phyloP scores from a whole-genome alignment of 2,888 invertebrate genomes.

The Melanargia galathea region DNA sequence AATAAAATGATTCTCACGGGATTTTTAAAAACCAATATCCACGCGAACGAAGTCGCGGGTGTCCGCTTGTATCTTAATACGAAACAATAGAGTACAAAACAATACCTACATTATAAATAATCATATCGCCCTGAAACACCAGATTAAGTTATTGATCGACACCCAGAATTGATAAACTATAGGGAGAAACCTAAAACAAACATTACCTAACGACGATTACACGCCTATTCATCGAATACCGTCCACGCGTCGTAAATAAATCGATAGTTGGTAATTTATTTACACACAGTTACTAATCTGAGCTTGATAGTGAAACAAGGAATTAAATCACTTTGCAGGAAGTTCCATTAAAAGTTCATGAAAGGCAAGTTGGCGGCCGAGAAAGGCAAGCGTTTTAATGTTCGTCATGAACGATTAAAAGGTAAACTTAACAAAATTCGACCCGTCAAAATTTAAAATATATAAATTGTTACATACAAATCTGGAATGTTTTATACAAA shows the following conservation, averaged over 20 bases:
- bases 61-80: not conserved
- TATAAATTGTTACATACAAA: too few relatives aligned
- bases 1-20: too few relatives aligned
- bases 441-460: too few relatives aligned
- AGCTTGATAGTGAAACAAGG: slow-evolving; percentile 45
- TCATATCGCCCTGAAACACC: slow-evolving; percentile 19
- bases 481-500: too few relatives aligned
- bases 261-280: slow-evolving; percentile 53
- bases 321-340: slow-evolving; percentile 30
- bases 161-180: slow-evolving; percentile 26
- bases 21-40: too few relatives aligned
- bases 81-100: not conserved
- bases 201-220: slow-evolving; percentile 39
- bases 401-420: too few relatives aligned
- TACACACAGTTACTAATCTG: slow-evolving; percentile 57
- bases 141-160: slow-evolving; percentile 38
- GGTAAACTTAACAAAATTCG: too few relatives aligned
- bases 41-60: too few relatives aligned
- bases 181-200: slow-evolving; percentile 31
- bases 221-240: slow-evolving; percentile 23
- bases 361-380: slow-evolving; percentile 5
- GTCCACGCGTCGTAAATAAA: slow-evolving; percentile 22
- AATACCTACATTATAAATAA: slow-evolving; percentile 9
- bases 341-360: slow-evolving; percentile 39
- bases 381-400: not conserved